Conservation (phyloP, 2,797 vertebrate genomes). For the Phrynocephalus forsythii region DNA sequence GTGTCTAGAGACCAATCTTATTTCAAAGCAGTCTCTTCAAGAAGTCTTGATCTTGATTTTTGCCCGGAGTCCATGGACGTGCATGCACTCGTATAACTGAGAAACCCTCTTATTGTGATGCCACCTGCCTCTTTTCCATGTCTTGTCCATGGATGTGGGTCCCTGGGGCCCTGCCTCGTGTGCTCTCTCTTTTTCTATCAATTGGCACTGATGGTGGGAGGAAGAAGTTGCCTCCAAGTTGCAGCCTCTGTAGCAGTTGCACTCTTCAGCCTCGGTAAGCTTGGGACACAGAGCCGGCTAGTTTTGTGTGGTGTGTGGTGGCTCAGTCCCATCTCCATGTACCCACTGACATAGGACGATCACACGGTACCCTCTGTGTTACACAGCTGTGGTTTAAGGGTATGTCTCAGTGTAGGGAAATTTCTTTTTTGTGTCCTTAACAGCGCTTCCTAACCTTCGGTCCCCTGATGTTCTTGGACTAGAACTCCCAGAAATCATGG, state of each 20-base stretch:
- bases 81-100: background rate
- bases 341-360: background rate
- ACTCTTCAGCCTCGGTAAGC: background rate
- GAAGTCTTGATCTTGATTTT: background rate
- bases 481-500: too few species aligned
- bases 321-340: too few species aligned
- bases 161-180: background rate
- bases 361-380: background rate
- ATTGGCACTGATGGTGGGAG: background rate
- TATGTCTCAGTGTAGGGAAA: background rate
- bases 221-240: background rate
- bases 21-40: background rate
- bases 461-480: too few species aligned
- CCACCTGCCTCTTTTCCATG: background rate
- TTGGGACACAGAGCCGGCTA: background rate
- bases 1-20: background rate
- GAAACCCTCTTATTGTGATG: background rate
- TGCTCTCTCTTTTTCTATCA: background rate
- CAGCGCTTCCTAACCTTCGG: too few species aligned
- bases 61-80: background rate
- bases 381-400: background rate
- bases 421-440: slow-evolving; percentile 24
- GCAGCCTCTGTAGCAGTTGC: background rate
- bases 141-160: background rate
- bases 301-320: background rate